These are phyloP conservation scores for Lasioglossum figueresi DNA, from an alignment of 2,888 invertebrate genomes.

Conservation along the genomic window DNA sequence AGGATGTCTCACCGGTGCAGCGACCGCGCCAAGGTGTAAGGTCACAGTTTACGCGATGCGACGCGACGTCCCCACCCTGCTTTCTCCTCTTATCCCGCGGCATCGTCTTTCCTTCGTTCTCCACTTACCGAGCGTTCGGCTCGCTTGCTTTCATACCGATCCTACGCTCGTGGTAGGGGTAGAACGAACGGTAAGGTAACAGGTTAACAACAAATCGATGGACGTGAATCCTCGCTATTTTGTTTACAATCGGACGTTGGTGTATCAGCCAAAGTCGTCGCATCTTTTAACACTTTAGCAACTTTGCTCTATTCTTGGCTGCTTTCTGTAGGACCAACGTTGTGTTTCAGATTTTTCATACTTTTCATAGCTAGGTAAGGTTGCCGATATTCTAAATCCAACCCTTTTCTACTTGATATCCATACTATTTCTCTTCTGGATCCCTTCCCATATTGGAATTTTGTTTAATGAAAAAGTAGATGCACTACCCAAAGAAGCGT, in stretches of 20 bases:
- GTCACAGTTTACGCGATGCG: slow-evolving; percentile 62
- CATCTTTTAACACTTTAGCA: background rate
- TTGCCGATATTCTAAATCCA: too few relatives aligned
- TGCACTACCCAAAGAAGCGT: too few relatives aligned
- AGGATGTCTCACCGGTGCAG: slow-evolving; percentile 61
- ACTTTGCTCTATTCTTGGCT: background rate
- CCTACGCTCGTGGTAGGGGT: slow-evolving; percentile 65
- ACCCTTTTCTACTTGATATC: too few relatives aligned
- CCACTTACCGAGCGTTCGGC: slow-evolving; percentile 13
- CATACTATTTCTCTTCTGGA: too few relatives aligned
- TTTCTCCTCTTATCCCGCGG: slow-evolving; percentile 22
- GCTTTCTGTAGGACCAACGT: background rate
- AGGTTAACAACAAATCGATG: slow-evolving; percentile 71
- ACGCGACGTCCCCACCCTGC: slow-evolving; percentile 29
- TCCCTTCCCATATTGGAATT: too few relatives aligned
- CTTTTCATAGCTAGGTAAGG: too few relatives aligned
- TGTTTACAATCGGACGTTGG: background rate
- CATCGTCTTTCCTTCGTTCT: slow-evolving; percentile 27
- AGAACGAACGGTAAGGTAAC: slow-evolving; percentile 70
- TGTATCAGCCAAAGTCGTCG: background rate
- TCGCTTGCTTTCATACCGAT: slow-evolving; percentile 31
- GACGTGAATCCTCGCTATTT: slow-evolving; percentile 18
- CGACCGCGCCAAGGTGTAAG: slow-evolving; percentile 61
- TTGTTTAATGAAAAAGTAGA: too few relatives aligned
- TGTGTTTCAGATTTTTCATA: too few relatives aligned